Evolutionary conservation across 2,113 vertebrate species (phyloP), one percentile per base, ranked within the genome.

Genomic region (Ovis aries): DNA sequence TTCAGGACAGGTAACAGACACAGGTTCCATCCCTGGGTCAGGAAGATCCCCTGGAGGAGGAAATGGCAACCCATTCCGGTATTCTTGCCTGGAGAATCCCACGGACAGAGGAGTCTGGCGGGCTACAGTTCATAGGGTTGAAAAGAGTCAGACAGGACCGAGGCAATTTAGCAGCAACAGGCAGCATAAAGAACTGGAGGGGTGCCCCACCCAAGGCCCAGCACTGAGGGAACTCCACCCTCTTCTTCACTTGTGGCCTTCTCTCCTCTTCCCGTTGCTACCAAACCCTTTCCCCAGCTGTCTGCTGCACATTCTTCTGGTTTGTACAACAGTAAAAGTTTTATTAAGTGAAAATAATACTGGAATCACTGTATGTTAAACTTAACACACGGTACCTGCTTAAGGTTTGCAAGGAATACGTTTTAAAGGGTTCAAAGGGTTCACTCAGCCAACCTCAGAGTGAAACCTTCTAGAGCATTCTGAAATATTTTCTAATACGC

Each of bases 141-240:
- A 3, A 77, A 27, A 43, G 36, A 77, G 36, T 14, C 23, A 14
- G 64, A 19, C n/a, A 36, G 36, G 23, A 43, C 12, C 14, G 71
- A 43, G 13, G 23, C 12, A 43, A 14, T 6, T 77, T 40, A 77
- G 71, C 71, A 25, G 36, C 36, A 25, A 77, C 36, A 77, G 71
- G 3, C 31, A 6, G 27, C 17, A 5, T 7, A n/a, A 29, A 10
- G 45, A 50, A 31, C 7, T 1, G 3, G 11, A 43, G 21, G 15
- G 64, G 14, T 1, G 27, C 15, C 27, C 52, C 15, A 2, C 11
- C 6, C 36, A 4, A 31, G 52, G 12, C 3, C 64, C 59, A 9
- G 4, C 3, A 1, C 12, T 0, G 23, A 62, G 45, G 17, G 48
- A 31, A 82, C 5, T 0, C 40, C 1, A 15, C 5, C 0, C 0